Evolutionary conservation across 2,888 invertebrate genomes (phyloP), one percentile per base, ranked within the genome.

Genomic region (Acleris laterana): DNA sequence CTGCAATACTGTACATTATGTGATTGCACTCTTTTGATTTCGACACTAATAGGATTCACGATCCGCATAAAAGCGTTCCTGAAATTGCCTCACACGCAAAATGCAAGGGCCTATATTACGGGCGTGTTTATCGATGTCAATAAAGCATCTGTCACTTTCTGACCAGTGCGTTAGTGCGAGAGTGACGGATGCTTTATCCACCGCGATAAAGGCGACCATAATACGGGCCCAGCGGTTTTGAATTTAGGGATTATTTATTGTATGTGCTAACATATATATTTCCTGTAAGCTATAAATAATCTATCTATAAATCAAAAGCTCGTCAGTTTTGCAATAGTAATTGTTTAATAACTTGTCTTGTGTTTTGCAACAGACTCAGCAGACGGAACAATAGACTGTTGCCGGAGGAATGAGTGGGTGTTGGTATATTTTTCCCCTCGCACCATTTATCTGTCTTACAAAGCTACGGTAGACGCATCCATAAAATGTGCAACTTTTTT

Each of bases 41-140:
- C 65, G 59, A 55, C 53, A 61, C 55, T 28, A 65, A 55, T 49
- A 60, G 6, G 44, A 55, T 20, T 65, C 49, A 28, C 49, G 17
- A 17, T 58, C 42, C 42, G 56, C 49, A 53, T 48, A 22, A 42
- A 53, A 25, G 49, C 9, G 11, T 38, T 65, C 55, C 60, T 46
- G 44, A 13, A 50, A 56, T 50, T 42, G 32, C 11, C 28, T 56
- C 9, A 55, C 28, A 11, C 17, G 49, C 7, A 19, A 52, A 53
- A 56, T 4, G 38, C 25, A 28, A 7, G 53, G n/a, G n/a, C n/a
- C n/a, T n/a, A n/a, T n/a, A n/a, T n/a, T n/a, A n/a, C n/a, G n/a
- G n/a, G n/a, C n/a, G n/a, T n/a, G n/a, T n/a, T n/a, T n/a, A n/a
- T n/a, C n/a, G n/a, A n/a, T n/a, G n/a, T n/a, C n/a, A n/a, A n/a